Evolutionary conservation across 2,888 invertebrate genomes (phyloP), one percentile per base, ranked within the genome.

Genomic region (Polyommatus icarus): DNA sequence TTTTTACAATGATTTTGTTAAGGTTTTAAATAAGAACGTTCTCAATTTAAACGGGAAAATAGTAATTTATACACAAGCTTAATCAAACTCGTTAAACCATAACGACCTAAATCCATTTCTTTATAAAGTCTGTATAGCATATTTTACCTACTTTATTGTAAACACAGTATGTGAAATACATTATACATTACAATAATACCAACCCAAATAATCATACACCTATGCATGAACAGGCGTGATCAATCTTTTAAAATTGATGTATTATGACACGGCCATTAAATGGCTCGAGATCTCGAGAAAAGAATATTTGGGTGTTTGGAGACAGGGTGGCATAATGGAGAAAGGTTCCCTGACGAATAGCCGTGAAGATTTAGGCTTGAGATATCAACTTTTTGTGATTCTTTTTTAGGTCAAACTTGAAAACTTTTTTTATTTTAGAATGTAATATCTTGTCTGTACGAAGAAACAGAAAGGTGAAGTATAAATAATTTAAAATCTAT

Each of bases 201-300:
- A 1, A 7, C 8, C 4, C 5, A 15, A 29, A 67, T 10, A 46
- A 46, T 46, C 46, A 46, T 32, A 73, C 24, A 46, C 3, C 46
- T 46, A 46, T 46, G 18, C 67, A 6, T 40, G 18, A 72, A 40
- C 40, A n/a, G 8, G 5, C 15, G 10, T 15, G 67, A 75, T 75
- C 75, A 29, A 54, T 75, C 75, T 29, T 75, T 18, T 50, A 50
- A 75, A 75, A 54, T 75, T 75, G 75, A 75, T 75, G 24, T 75
- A 75, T 75, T 50, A 54, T 24, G 73, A 50, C 73, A 50, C 50
- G n/a, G 12, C 46, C 75, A 50, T 46, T 46, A 75, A 71, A 71
- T 72, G n/a, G 20, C 8, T 72, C n/a, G 40, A 75, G 50, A 50
- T 50, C 50, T 46, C 24, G 73, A 75, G 54, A 75, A 75, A 75